These are phyloP conservation scores for Leucania comma DNA, from an alignment of 2,888 invertebrate species.

Conservation along the genomic window DNA sequence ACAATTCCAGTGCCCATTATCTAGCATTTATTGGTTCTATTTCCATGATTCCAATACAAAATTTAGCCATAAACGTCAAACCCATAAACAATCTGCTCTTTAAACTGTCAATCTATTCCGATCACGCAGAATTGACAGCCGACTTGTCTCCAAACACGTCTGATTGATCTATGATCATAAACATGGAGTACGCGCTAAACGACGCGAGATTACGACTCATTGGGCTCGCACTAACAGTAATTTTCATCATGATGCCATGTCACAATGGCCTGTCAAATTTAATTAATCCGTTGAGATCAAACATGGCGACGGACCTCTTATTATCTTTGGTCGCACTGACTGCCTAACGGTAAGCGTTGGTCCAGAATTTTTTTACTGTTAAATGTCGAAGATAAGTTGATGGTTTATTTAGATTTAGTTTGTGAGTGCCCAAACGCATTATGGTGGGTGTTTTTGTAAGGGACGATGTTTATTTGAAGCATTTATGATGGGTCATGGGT, in stretches of 20 bases:
- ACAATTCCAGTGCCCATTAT: background rate
- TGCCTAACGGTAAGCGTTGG: conserved; percentile 78
- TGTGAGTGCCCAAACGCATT: conserved; percentile 50
- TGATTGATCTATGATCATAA: conserved; percentile 55
- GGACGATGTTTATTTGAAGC: conserved; percentile 1
- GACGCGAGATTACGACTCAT: conserved; percentile 52
- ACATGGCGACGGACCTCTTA: conserved; percentile 61
- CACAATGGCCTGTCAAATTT: conserved; percentile 75
- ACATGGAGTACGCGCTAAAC: conserved; percentile 45
- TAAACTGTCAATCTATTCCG: conserved; percentile 43
- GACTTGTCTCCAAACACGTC: conserved; percentile 46
- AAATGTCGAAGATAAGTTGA: conserved; percentile 74
- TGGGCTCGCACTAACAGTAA: conserved; percentile 48
- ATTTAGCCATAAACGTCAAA: conserved; percentile 4
- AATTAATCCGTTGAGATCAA: conserved; percentile 73
- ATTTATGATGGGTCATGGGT: background rate
- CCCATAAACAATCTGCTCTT: conserved; percentile 34
- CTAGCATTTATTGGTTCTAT: background rate
- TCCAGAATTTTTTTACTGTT: conserved; percentile 82
- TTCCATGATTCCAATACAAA: background rate
- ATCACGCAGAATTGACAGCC: conserved; percentile 50
- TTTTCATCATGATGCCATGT: conserved; percentile 61
- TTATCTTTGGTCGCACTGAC: conserved; percentile 65
- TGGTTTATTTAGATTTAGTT: conserved; percentile 72
- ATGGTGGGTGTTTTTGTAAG: conserved; percentile 42